Evolutionary conservation across 92 coral and sea anemone genomes (phyloP).

Genomic region (Epizoanthus scotinus): DNA sequence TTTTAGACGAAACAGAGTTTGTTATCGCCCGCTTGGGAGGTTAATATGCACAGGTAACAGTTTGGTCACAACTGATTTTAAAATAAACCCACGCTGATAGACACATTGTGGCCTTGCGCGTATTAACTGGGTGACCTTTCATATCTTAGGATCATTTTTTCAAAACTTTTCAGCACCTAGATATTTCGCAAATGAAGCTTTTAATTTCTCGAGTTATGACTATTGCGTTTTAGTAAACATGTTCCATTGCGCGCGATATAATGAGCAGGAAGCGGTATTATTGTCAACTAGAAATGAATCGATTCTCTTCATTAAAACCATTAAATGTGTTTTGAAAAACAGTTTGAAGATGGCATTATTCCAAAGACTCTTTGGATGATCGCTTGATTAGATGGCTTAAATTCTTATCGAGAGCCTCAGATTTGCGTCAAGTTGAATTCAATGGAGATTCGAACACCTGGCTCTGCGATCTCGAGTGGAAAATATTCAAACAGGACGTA

Average conservation of each 20-base stretch:
- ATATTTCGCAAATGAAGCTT: constrained; percentile 7
- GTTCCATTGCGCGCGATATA: background rate
- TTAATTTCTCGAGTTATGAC: constrained; percentile 4
- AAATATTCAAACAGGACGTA: no score
- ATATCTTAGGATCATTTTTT: constrained; percentile 10
- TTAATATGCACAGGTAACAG: background rate
- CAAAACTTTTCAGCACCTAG: constrained; percentile 15
- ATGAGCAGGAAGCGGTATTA: background rate
- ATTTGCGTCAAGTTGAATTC: background rate
- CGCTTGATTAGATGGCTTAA: background rate
- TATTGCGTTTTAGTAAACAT: constrained; percentile 8
- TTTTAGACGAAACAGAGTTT: background rate
- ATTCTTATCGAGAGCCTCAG: background rate
- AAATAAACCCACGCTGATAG: background rate
- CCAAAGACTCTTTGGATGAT: background rate
- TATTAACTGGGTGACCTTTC: constrained; percentile 19
- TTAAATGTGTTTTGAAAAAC: background rate
- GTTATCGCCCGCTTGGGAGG: background rate
- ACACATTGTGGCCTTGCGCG: background rate
- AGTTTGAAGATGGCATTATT: background rate
- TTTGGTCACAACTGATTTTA: background rate
- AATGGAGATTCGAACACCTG: no score
- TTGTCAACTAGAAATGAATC: background rate
- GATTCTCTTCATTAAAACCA: constrained; percentile 3
- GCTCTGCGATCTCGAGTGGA: no score